Base-by-base conservation (phyloP, 2,888 invertebrate genomes). In the Lasioglossum lativentre region DNA sequence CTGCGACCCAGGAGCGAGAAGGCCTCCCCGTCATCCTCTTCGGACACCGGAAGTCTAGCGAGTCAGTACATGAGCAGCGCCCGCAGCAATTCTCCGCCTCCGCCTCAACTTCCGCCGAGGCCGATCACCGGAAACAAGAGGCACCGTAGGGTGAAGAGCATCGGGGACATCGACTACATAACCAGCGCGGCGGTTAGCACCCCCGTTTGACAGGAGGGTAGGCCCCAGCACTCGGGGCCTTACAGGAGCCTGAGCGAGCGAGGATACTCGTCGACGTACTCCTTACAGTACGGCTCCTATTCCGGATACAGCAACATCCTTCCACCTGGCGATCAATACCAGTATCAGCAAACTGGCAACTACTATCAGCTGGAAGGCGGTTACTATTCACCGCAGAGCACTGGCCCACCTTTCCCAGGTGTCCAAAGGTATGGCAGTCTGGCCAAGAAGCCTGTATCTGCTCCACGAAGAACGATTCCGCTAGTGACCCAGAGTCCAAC, bases 121-220 rank as follows among this genome's bases (percentile, higher is more conserved):
- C 95, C 93, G 23, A 92, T 85, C 88, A 88, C 92, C 45, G 84
- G 88, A 0, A 89, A 90, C 63, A 90, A 90, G 42, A 86, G 90
- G 40, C 90, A 90, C 27, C 90, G 90, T 19, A 83, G 90, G 0
- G 90, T 90, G 42, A 90, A 90, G 40, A 90, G 90, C 92, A 97
- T 97, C 90, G 97, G 97, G 4, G 97, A 97, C 94, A 97, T 97
- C 92, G 97, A 97, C 71, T 95, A 95, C 88, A 94, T 95, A 92
- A 94, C 93, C 40, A 94, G 90, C 82, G 92, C 92, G 10, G 93
- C 94, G 12, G 95, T 95, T 3, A 94, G 94, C 89, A 95, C 95
- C 40, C 93, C 95, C 42, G 95, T 95, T 90, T 95, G 95, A 95
- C 95, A 95, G 86, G 95, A 95, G 93, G 93, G 92, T 86, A 92